A percentile compares a stretch with the other conserved stretches of the same genome.
Evolutionary conservation across 1,140 invertebrate species (phyloP).

Genomic region (Drosophila melanogaster): DNA sequence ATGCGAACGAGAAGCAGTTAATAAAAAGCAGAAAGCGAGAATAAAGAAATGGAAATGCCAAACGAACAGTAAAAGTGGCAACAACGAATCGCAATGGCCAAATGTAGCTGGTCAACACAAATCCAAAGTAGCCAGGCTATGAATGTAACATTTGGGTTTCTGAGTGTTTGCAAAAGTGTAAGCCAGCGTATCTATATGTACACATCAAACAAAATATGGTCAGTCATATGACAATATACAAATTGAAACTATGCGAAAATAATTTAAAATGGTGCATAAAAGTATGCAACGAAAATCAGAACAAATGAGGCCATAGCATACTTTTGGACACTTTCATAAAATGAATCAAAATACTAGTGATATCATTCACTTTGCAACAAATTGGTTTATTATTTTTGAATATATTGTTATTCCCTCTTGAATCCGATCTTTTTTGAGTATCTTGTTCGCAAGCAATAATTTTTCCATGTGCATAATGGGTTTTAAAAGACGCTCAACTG

Average conservation of each 20-base stretch:
- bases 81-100: conserved; percentile 36
- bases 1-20: conserved; percentile 42
- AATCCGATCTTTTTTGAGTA: no score
- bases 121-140: conserved; percentile 14
- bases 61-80: conserved; percentile 55
- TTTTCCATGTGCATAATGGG: conserved; percentile 20
- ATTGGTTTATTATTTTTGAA: no score
- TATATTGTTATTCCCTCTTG: no score
- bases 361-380: no score
- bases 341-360: no score
- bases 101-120: conserved; percentile 46
- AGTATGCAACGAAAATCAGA: not conserved
- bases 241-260: not conserved
- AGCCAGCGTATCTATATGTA: conserved; percentile 13
- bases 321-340: no score
- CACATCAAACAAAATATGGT: not conserved
- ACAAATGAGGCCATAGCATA: not conserved
- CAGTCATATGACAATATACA: not conserved
- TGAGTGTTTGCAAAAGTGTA: conserved; percentile 11
- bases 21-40: conserved; percentile 36
- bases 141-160: conserved; percentile 44
- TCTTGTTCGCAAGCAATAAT: not conserved
- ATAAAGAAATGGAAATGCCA: conserved; percentile 36
- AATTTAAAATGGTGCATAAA: not conserved
- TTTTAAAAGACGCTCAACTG: conserved; percentile 66